These are phyloP conservation scores for Leucozona laternaria DNA, from an alignment of 2,888 invertebrate genomes.

Conservation along the genomic window DNA sequence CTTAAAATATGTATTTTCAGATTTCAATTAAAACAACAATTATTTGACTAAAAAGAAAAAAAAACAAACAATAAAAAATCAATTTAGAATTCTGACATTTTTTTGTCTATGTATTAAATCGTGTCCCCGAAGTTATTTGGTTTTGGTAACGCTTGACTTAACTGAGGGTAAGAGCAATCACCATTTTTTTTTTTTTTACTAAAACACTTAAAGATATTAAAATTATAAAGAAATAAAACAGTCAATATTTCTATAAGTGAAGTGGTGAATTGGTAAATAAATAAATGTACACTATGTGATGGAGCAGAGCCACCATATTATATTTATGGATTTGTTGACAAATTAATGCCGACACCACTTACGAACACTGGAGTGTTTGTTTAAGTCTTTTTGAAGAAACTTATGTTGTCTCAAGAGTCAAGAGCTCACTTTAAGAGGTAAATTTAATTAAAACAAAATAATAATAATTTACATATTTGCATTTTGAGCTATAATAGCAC, in stretches of 20 bases:
- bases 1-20: neutral
- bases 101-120: neutral
- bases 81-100: neutral
- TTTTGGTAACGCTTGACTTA: neutral
- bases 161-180: neutral
- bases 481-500: neutral
- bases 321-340: conserved; percentile 9
- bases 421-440: neutral
- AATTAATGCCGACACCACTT: neutral
- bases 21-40: neutral
- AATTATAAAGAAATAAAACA: neutral
- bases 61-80: no score
- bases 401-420: neutral
- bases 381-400: neutral
- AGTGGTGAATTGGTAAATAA: neutral
- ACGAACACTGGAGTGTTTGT: neutral
- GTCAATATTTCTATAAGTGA: neutral
- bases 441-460: neutral
- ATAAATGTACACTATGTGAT: neutral
- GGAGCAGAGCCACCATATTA: neutral
- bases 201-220: conserved; percentile 6
- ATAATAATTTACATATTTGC: neutral
- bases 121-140: neutral
- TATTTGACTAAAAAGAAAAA: neutral
- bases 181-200: neutral